Evolutionary conservation across 2,113 vertebrate genomes (phyloP), one percentile per base, ranked within the genome.

Genomic region (Isichthys henryi): DNA sequence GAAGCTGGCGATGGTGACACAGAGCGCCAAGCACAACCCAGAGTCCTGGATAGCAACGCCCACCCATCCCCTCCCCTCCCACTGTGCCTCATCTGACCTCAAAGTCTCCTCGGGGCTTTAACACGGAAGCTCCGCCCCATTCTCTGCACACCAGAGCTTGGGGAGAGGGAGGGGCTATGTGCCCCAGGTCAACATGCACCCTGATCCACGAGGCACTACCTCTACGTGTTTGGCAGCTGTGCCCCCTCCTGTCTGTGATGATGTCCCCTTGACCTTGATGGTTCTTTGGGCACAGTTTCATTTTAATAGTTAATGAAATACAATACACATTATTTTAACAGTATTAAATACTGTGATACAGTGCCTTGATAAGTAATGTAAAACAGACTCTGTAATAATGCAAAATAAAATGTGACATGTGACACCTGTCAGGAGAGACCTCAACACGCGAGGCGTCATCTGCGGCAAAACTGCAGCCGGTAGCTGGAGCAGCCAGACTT

Each of bases 1-100:
- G 94, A 97, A 97, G 96, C 96, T 97, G 97, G 98, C 97, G 97
- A 96, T 97, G 96, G 97, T 96, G 98, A 97, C 97, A 97, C 96
- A 95, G 95, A 95, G 95, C 94, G 92, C 90, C 95, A 95, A 93
- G 95, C 95, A 96, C 93, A 95, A 95, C 95, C 95, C 95, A 95
- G 96, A 97, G 96, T 96, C 97, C 98, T 97, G 96, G 96, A 97
- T 97, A 97, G 97, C 97, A 97, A 98, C 97, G 97, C 96, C 94
- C 95, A 95, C 94, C 90, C 94, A 89, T 94, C 94, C 94, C 94
- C 94, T 93, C 95, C 39, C 39, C 39, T 39, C 39, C 39, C 39
- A 39, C 39, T 39, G 39, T 2, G 39, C 39, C 39, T 39, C 39
- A 39, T 39, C 39, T 96, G 95, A 95, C 97, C 97, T 96, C 97